Evolutionary conservation across 2,888 invertebrate species (phyloP).

Genomic region (Agrotis clavis): DNA sequence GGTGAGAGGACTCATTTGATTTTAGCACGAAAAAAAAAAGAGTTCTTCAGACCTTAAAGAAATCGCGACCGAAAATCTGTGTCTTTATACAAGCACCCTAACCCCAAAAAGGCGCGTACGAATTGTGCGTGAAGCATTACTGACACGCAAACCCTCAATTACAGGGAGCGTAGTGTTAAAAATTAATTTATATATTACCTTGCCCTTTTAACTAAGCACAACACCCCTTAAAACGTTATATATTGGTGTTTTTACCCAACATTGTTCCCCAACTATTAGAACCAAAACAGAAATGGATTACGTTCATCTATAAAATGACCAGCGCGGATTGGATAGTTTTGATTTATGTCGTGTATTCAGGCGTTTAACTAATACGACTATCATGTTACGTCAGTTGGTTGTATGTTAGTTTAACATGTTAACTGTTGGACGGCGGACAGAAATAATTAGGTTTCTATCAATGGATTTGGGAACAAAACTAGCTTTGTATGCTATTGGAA

Average conservation of each 20-base stretch:
- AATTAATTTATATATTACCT: conserved; percentile 81
- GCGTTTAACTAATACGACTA: conserved; percentile 58
- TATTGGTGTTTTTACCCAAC: conserved; percentile 59
- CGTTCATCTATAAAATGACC: conserved; percentile 63
- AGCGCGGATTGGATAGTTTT: conserved; percentile 57
- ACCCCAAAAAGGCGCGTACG: conserved; percentile 56
- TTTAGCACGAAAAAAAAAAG: too few relatives aligned
- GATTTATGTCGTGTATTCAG: conserved; percentile 53
- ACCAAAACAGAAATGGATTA: conserved; percentile 66
- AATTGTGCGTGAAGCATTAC: conserved; percentile 79
- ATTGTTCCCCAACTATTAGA: conserved; percentile 60
- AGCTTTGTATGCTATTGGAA: neutral
- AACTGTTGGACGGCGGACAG: conserved; percentile 21
- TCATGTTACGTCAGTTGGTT: conserved; percentile 42
- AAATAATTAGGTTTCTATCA: conserved; percentile 38
- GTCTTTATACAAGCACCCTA: conserved; percentile 14
- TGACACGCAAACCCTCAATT: conserved; percentile 85
- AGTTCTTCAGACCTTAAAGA: too few relatives aligned
- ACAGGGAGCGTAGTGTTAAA: conserved; percentile 81
- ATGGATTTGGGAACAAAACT: conserved; percentile 21
- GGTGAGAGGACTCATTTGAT: too few relatives aligned
- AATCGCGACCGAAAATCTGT: neutral
- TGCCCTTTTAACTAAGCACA: conserved; percentile 69
- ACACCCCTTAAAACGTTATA: conserved; percentile 58
- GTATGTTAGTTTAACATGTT: conserved; percentile 51